Conservation (phyloP, 2,888 invertebrate species). For the Tenodera sinensis region DNA sequence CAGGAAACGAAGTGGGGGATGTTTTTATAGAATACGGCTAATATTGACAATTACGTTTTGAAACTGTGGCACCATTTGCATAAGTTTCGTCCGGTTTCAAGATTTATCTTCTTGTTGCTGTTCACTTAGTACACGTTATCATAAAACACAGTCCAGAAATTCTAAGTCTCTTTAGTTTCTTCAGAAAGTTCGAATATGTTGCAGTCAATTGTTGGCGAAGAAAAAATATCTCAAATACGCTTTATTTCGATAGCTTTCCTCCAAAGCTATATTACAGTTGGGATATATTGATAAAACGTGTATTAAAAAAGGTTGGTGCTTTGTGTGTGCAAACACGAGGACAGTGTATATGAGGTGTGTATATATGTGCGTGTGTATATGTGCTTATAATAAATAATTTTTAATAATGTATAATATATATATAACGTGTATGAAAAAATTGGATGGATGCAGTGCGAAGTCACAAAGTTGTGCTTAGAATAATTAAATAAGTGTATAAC, state of each 20-base stretch:
- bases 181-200: neutral
- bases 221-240: neutral
- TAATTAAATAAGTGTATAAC: neutral
- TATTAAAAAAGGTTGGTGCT: neutral
- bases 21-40: neutral
- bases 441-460: constrained; percentile 4
- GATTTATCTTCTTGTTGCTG: neutral
- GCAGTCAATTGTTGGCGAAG: neutral
- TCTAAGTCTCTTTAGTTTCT: neutral
- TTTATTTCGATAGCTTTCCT: neutral
- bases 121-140: neutral
- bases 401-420: neutral
- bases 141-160: neutral
- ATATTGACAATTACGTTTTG: neutral
- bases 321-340: neutral
- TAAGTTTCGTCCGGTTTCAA: neutral
- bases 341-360: neutral
- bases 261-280: neutral
- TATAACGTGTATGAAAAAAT: constrained; percentile 2
- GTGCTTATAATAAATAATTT: neutral
- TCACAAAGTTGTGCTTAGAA: neutral
- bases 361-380: neutral
- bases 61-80: neutral
- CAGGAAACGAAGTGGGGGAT: neutral
- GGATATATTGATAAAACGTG: neutral